Conservation (phyloP, 2,113 vertebrate species). For the Talpa occidentalis region DNA sequence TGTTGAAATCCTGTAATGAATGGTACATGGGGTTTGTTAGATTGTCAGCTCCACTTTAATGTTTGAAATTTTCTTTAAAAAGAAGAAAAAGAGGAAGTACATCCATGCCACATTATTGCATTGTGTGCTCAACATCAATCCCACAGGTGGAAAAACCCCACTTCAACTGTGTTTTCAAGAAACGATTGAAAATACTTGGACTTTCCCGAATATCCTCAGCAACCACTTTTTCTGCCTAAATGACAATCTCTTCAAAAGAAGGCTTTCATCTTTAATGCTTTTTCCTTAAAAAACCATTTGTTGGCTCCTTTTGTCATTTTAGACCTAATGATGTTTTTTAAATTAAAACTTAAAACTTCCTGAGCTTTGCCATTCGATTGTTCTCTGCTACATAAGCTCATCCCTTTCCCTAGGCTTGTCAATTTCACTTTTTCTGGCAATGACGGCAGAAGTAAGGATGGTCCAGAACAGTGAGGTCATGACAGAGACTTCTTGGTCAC, state of each 20-base stretch:
- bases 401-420: background rate
- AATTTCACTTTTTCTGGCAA: background rate
- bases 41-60: background rate
- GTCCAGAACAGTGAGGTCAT: background rate
- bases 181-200: constrained; percentile 8
- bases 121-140: background rate
- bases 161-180: constrained; percentile 19
- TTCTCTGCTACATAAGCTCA: background rate
- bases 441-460: background rate
- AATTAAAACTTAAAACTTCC: background rate
- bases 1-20: background rate
- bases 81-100: background rate
- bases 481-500: background rate
- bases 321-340: background rate
- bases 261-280: background rate
- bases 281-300: constrained; percentile 33
- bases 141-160: background rate
- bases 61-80: background rate
- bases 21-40: background rate
- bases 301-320: constrained; percentile 11
- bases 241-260: constrained; percentile 20
- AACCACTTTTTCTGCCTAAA: constrained; percentile 35
- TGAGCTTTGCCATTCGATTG: constrained; percentile 30
- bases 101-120: background rate
- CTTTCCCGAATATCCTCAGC: constrained; percentile 16